Conservation (phyloP, 2,113 vertebrate species). For the Otolemur garnettii region DNA sequence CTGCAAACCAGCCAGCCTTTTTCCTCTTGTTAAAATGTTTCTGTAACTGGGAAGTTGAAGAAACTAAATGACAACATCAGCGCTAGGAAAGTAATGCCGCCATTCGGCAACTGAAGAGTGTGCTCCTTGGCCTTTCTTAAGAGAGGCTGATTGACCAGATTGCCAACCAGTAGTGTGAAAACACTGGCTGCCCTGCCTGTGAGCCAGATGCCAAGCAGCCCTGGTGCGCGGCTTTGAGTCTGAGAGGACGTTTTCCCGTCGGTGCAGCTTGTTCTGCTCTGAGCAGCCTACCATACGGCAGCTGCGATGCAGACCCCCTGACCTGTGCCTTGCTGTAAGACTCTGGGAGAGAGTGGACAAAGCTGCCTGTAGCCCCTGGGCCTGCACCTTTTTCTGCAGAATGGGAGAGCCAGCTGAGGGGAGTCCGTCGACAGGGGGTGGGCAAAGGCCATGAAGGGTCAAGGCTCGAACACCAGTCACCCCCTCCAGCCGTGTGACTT, state of each 20-base stretch:
- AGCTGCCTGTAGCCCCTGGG: accelerated
- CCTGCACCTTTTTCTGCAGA: neutral
- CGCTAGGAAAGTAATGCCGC: neutral
- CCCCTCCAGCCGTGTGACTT: neutral
- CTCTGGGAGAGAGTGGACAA: neutral
- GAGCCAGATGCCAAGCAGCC: neutral
- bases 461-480: accelerated
- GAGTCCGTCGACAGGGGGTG: neutral
- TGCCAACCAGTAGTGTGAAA: neutral
- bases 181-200: neutral
- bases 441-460: neutral
- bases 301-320: neutral
- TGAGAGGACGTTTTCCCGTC: accelerated
- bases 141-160: neutral
- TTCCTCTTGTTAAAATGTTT: neutral
- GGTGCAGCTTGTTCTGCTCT: accelerated
- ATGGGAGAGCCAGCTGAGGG: neutral
- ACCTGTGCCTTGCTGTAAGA: accelerated
- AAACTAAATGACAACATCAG: neutral
- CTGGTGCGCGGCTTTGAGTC: accelerated
- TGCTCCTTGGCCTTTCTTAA: neutral
- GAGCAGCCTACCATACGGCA: too few relatives aligned
- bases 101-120: neutral
- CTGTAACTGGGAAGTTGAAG: neutral
- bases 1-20: neutral